Percentiles rank a stretch among this genome's conserved stretches.
Evolutionary conservation across 2,888 invertebrate genomes (phyloP).

Genomic region (Corbicula japonica): DNA sequence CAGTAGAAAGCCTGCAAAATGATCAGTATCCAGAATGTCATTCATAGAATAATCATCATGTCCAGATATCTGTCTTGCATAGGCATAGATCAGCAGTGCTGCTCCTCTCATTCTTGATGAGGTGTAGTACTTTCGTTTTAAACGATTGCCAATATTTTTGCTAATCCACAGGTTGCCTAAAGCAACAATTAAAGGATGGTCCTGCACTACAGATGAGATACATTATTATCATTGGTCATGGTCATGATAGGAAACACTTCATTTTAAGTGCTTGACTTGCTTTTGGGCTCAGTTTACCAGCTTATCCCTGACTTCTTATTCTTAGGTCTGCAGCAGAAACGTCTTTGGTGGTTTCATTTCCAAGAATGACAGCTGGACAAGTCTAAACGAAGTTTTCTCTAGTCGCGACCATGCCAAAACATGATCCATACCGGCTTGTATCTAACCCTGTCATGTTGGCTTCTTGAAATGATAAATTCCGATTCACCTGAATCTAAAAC

Average conservation of each 20-base stretch:
- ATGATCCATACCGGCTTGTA: conserved; percentile 55
- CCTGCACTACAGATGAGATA: conserved; percentile 26
- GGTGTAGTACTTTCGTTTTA: conserved; percentile 61
- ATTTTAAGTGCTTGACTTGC: conserved; percentile 35
- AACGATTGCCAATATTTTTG: conserved; percentile 49
- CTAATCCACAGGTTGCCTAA: conserved; percentile 57
- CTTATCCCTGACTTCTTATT: conserved; percentile 32
- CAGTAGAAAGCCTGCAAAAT: conserved; percentile 52
- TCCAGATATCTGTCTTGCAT: neutral
- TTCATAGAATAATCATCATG: conserved; percentile 7
- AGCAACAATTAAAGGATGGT: conserved; percentile 21
- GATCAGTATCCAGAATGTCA: conserved; percentile 33
- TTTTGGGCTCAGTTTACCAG: conserved; percentile 35
- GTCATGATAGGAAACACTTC: conserved; percentile 57
- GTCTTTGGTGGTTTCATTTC: no score
- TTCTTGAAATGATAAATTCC: conserved; percentile 52
- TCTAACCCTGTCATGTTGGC: no score
- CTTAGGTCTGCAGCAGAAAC: conserved; percentile 37
- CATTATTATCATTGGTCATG: conserved; percentile 56
- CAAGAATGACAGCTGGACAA: conserved; percentile 7
- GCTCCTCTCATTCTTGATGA: conserved; percentile 47
- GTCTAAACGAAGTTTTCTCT: conserved; percentile 9
- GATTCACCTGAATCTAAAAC: conserved; percentile 35
- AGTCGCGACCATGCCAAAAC: conserved; percentile 27
- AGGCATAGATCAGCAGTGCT: conserved; percentile 40